Percentiles rank a stretch among this genome's conserved stretches.
Conservation (phyloP, 2,888 invertebrate species). For the Lochmaea crataegi region DNA sequence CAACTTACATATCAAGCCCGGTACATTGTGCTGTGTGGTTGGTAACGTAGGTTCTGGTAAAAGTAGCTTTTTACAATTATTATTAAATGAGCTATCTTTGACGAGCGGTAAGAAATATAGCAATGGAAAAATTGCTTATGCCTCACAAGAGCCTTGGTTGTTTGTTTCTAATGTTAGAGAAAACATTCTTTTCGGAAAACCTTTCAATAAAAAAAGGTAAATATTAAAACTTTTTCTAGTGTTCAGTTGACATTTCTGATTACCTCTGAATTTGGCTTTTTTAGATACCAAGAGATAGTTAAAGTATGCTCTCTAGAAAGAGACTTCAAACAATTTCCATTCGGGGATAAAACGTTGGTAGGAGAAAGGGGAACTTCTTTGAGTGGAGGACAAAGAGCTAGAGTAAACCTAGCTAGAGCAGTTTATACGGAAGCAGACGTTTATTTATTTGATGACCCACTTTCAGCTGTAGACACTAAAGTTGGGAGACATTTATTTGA, state of each 20-base stretch:
- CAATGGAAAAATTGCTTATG: conserved; percentile 75
- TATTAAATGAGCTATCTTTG: conserved; percentile 79
- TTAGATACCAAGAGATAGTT: conserved; percentile 64
- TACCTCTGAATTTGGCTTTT: neutral
- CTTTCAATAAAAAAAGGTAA: conserved; percentile 69
- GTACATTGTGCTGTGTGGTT: conserved; percentile 67
- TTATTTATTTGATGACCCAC: conserved; percentile 83
- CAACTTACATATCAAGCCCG: conserved; percentile 66
- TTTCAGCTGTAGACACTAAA: conserved; percentile 83
- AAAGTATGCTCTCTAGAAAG: conserved; percentile 73
- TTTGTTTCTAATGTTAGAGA: conserved; percentile 78
- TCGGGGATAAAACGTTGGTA: conserved; percentile 80
- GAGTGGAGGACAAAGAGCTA: conserved; percentile 85
- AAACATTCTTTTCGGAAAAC: conserved; percentile 83
- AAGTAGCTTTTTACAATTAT: conserved; percentile 74
- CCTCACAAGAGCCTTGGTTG: conserved; percentile 86
- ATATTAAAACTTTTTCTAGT: too few species aligned
- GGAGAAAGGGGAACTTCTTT: conserved; percentile 83
- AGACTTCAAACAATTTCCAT: conserved; percentile 78
- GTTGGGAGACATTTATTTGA: conserved; percentile 82
- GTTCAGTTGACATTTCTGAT: too few species aligned
- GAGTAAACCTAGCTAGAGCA: conserved; percentile 81
- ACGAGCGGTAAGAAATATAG: conserved; percentile 71
- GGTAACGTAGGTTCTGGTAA: conserved; percentile 77
- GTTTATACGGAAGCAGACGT: conserved; percentile 82